Conservation (phyloP, 2,113 vertebrate genomes). For the Myiagra hebetior region DNA sequence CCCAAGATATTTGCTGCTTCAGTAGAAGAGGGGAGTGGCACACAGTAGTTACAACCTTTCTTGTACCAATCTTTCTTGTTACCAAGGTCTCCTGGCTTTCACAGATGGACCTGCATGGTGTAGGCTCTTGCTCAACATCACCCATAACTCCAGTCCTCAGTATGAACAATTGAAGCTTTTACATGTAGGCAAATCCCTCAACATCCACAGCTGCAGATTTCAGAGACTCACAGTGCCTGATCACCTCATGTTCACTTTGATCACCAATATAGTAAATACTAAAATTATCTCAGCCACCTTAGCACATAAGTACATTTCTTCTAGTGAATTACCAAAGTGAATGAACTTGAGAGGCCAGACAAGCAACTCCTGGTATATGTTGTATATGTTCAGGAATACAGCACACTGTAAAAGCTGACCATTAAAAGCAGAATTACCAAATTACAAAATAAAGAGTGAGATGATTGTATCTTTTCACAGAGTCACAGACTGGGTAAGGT, state of each 20-base stretch:
- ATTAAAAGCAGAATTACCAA: not conserved
- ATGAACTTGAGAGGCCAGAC: not conserved
- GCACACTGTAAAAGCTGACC: not conserved
- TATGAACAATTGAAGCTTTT: not conserved
- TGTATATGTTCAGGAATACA: not conserved
- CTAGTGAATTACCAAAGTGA: not conserved
- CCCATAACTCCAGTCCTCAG: not conserved
- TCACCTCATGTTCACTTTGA: not conserved
- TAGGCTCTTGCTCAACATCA: not conserved
- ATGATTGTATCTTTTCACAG: not conserved
- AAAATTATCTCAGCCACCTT: not conserved
- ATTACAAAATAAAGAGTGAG: not conserved
- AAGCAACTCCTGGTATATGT: not conserved
- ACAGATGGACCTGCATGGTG: not conserved
- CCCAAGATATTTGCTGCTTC: not conserved
- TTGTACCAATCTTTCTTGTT: not conserved
- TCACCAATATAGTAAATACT: not conserved
- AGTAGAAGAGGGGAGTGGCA: not conserved
- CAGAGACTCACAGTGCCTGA: rapidly evolving
- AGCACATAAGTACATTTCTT: not conserved
- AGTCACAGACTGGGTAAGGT: not conserved
- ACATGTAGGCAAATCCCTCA: not conserved
- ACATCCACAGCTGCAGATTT: not conserved
- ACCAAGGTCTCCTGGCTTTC: not conserved
- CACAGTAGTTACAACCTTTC: not conserved